Conservation (phyloP, 2,113 vertebrate species). For the Caranx ignobilis region DNA sequence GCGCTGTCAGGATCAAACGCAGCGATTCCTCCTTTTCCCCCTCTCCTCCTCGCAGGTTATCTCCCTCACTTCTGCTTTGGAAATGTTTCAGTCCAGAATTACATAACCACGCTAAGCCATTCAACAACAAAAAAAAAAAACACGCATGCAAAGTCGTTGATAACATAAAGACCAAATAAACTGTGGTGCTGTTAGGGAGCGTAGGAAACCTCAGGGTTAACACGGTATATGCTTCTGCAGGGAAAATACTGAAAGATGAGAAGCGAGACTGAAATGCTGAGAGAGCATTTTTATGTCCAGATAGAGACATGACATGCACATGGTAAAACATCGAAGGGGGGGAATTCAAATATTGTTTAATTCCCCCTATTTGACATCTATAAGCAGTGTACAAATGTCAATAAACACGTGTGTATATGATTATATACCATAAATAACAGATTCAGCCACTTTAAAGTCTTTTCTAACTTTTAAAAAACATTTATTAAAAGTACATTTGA, state of each 20-base stretch:
- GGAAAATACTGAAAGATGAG: neutral
- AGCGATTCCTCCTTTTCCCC: conserved; percentile 11
- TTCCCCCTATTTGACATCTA: neutral
- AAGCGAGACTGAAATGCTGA: too few relatives aligned
- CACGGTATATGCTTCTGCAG: neutral
- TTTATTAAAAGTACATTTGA: neutral
- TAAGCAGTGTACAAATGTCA: neutral
- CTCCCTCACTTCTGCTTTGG: conserved; percentile 4
- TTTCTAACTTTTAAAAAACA: neutral
- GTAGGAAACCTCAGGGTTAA: neutral
- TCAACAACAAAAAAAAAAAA: conserved; percentile 1
- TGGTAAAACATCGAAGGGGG: too few relatives aligned
- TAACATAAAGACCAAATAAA: conserved; percentile 13
- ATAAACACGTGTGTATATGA: too few relatives aligned
- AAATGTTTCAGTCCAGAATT: conserved; percentile 16
- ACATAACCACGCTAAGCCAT: neutral
- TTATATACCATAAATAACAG: too few relatives aligned
- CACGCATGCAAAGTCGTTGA: neutral
- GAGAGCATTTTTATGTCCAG: neutral
- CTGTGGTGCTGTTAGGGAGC: neutral
- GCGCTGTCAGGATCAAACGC: conserved; percentile 35
- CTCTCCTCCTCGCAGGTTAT: neutral
- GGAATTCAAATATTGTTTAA: neutral
- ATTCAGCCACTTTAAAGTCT: neutral
- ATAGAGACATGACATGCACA: neutral